Conservation (phyloP, 2,113 vertebrate species). For the Embiotoca jacksoni region DNA sequence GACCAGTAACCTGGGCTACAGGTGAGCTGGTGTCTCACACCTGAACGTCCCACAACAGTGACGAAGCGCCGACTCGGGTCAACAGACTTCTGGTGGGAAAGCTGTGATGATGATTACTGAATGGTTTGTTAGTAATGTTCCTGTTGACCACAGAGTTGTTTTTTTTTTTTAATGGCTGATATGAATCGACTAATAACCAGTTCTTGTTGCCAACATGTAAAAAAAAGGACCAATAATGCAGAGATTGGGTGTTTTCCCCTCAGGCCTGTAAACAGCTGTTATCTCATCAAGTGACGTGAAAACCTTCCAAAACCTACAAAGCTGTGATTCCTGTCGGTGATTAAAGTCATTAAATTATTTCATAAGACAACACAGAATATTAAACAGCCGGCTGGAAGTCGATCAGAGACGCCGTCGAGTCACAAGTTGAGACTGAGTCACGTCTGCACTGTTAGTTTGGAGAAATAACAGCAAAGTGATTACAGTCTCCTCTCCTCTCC, state of each 20-base stretch:
- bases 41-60: too few relatives aligned
- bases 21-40: slow-evolving; percentile 27
- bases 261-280: slow-evolving; percentile 36
- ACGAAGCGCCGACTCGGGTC: neutral
- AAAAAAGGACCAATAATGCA: slow-evolving; percentile 1
- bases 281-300: slow-evolving; percentile 19
- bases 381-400: neutral
- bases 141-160: neutral
- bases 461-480: slow-evolving; percentile 21
- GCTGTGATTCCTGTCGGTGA: neutral
- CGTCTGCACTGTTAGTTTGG: slow-evolving; percentile 1
- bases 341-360: slow-evolving; percentile 17
- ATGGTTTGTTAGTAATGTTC: slow-evolving; percentile 9
- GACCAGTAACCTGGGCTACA: slow-evolving; percentile 80
- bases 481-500: slow-evolving; percentile 1
- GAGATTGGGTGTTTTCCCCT: slow-evolving; percentile 5
- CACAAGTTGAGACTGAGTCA: neutral
- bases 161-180: slow-evolving; percentile 13
- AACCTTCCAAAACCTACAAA: slow-evolving; percentile 41
- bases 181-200: neutral
- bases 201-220: neutral
- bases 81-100: neutral
- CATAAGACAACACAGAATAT: neutral
- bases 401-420: neutral
- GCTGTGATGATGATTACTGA: neutral